Evolutionary conservation across 2,888 invertebrate genomes (phyloP).

Genomic region (Drosophila infuscata): DNA sequence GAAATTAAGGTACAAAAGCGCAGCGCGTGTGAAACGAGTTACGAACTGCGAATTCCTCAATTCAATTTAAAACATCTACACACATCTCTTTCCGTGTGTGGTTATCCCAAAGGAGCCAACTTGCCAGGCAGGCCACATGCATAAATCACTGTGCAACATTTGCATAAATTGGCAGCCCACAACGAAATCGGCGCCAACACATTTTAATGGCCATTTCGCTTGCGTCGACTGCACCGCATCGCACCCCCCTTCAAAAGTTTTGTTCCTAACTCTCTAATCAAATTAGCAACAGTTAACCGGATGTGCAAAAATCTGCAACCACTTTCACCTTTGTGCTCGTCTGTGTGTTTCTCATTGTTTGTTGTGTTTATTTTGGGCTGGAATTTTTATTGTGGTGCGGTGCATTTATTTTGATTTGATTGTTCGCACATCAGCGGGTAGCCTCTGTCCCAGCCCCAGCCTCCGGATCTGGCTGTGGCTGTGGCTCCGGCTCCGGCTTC

Average conservation of each 20-base stretch:
- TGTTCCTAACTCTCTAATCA: slow-evolving; percentile 75
- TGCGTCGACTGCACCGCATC: slow-evolving; percentile 4
- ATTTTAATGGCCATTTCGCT: slow-evolving; percentile 45
- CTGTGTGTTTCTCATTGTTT: slow-evolving; percentile 50
- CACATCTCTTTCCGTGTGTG: slow-evolving; percentile 7
- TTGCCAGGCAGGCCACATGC: slow-evolving; percentile 46
- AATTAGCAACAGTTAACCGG: slow-evolving; percentile 83
- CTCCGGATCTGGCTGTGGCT: slow-evolving; percentile 4
- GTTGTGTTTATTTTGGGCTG: slow-evolving; percentile 44
- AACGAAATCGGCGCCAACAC: slow-evolving; percentile 54
- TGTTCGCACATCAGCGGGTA: slow-evolving; percentile 72
- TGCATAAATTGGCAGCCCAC: slow-evolving; percentile 73
- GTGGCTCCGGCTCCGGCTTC: slow-evolving; percentile 6
- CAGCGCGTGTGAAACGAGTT: slow-evolving; percentile 69
- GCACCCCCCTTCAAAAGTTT: slow-evolving; percentile 14
- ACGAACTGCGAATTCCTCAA: slow-evolving; percentile 35
- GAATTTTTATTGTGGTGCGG: slow-evolving; percentile 51
- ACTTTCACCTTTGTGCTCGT: slow-evolving; percentile 44
- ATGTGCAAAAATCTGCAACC: slow-evolving; percentile 68
- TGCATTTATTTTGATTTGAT: slow-evolving; percentile 79
- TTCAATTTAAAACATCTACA: slow-evolving; percentile 49
- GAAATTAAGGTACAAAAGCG: slow-evolving; percentile 52
- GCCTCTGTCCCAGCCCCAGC: slow-evolving; percentile 10
- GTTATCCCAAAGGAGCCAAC: slow-evolving; percentile 57
- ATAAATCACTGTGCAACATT: slow-evolving; percentile 59